A percentile compares a stretch with the other conserved stretches of the same genome.
Conservation (phyloP, 2,113 vertebrate genomes). For the Apodemus speciosus region DNA sequence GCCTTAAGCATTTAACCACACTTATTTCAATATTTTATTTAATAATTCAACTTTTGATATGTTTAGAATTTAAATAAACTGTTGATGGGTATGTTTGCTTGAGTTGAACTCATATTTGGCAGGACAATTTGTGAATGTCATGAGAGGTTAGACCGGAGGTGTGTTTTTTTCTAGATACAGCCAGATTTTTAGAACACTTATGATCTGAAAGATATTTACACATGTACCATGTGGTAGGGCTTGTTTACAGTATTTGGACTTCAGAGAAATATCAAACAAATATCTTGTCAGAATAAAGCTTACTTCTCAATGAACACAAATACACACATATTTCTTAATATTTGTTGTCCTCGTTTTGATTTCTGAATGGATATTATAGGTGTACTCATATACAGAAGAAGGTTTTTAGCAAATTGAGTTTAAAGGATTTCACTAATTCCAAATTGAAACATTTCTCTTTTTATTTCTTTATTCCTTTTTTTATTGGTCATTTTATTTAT, state of each 20-base stretch:
- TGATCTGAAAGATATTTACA: background rate
- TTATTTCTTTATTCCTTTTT: background rate
- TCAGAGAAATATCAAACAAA: background rate
- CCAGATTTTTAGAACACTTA: background rate
- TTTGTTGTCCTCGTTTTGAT: background rate
- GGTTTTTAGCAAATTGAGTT: background rate
- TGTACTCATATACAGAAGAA: background rate
- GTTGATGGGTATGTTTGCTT: background rate
- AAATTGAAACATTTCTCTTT: constrained; percentile 53
- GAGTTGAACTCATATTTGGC: background rate
- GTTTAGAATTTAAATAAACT: background rate
- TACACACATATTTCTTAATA: background rate
- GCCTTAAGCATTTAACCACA: background rate
- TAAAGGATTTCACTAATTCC: background rate
- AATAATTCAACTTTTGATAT: background rate
- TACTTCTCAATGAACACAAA: constrained; percentile 15
- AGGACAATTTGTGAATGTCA: background rate
- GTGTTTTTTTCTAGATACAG: background rate
- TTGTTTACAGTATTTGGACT: background rate
- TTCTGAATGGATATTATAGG: background rate
- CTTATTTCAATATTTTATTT: background rate
- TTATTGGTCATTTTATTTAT: no score
- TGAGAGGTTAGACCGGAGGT: background rate
- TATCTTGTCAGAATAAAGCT: background rate
- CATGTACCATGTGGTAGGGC: background rate